Base-by-base conservation (phyloP, 2,888 invertebrate species). In the Eristalis intricaria region DNA sequence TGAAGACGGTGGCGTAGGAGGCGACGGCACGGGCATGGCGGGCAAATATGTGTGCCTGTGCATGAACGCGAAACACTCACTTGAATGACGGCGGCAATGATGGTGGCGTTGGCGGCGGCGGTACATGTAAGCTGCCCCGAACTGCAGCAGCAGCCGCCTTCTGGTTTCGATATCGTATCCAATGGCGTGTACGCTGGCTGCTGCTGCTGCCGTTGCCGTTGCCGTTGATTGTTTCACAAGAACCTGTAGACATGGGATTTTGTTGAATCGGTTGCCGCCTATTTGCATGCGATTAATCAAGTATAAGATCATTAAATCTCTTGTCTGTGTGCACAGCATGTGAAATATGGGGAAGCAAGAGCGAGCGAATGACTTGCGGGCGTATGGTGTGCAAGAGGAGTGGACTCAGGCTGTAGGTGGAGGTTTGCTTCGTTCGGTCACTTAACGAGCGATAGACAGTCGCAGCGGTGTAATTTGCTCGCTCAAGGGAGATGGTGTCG, bases 231-330 rank as follows among this genome's bases (percentile, higher is more conserved):
- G 81, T 82, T 82, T 86, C 82, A 82, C 81, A 85, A 85, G 71
- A 77, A 15, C 35, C 73, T 60, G 75, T 84, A 74, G 56, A 65
- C 61, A 70, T 19, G 50, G 78, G 70, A 74, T 64, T 26, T 26
- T 82, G 74, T 86, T 78, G 74, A 38, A 75, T 74, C 64, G 83
- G 82, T 86, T 75, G 86, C 86, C 86, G 86, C 86, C 86, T 86
- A 75, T 86, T 86, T 86, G 83, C 77, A 86, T 83, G 74, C 70
- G 82, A 83, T 86, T 83, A 86, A 86, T 86, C 86, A 86, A 78
- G 83, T 61, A 78, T 40, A 83, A 75, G 61, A 64, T 74, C 77
- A 77, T 82, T 69, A 77, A 76, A 56, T 78, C 64, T 84, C 50
- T 50, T 84, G 80, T 80, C 71, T 66, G 71, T n/a, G 26, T 10